Conservation (phyloP, 2,113 vertebrate genomes). For the Ascaphus truei region DNA sequence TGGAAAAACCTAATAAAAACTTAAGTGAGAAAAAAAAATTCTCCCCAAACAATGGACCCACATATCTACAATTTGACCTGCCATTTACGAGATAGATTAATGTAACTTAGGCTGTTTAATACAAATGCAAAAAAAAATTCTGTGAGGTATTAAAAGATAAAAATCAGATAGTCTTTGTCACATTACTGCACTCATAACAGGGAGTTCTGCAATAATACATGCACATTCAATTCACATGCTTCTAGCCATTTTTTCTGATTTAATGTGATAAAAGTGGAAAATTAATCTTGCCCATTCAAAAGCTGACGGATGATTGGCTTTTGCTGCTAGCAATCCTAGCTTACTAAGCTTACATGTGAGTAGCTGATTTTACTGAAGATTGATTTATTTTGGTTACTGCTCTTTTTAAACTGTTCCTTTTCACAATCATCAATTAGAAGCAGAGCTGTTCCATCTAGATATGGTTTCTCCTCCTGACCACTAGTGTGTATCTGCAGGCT, state of each 20-base stretch:
- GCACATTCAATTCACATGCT: conserved; percentile 25
- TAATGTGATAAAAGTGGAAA: conserved; percentile 32
- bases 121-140: neutral
- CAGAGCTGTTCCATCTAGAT: no score
- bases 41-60: neutral
- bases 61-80: neutral
- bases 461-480: no score
- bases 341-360: conserved; percentile 8
- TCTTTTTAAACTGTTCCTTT: neutral
- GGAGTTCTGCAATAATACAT: conserved; percentile 25
- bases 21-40: no score
- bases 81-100: neutral
- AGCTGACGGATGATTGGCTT: conserved; percentile 23
- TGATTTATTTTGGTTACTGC: neutral
- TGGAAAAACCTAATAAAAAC: no score
- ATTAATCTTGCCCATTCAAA: conserved; percentile 21
- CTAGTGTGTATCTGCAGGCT: no score
- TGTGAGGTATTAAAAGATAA: conserved; percentile 1
- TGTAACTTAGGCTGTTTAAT: conserved; percentile 3
- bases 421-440: neutral
- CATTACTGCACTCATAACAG: conserved; percentile 27
- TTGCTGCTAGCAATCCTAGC: conserved; percentile 12
- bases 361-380: neutral
- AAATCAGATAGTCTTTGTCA: conserved; percentile 20
- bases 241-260: conserved; percentile 27